A percentile compares a stretch with the other conserved stretches of the same genome.
Conservation (phyloP, 2,113 vertebrate genomes). For the Aspiorhynchus laticeps region DNA sequence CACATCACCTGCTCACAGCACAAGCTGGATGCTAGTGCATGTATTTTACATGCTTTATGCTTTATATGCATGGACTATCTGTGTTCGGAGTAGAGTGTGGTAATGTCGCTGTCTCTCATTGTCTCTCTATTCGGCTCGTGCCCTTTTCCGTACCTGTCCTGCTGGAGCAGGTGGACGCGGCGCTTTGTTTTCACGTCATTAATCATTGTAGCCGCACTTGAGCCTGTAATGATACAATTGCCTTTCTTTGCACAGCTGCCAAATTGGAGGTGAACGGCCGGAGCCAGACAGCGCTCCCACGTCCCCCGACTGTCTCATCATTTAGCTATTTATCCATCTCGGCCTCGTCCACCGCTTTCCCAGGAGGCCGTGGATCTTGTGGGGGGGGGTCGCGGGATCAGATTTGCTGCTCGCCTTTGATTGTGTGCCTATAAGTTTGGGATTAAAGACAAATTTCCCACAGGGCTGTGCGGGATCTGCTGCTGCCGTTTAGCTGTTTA, state of each 20-base stretch:
- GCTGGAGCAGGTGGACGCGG: conserved; percentile 97
- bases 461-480: conserved; percentile 99
- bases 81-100: conserved; percentile 3
- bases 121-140: too few species aligned
- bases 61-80: too few species aligned
- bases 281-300: conserved; percentile 93
- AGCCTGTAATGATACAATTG: conserved; percentile 99
- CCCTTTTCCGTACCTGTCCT: conserved; percentile 87
- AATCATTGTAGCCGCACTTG: conserved; percentile 99
- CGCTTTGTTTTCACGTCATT: conserved; percentile 99
- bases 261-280: conserved; percentile 99
- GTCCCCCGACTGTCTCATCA: conserved; percentile 99
- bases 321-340: conserved; percentile 99
- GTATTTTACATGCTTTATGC: too few species aligned
- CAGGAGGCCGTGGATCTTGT: conserved; percentile 92
- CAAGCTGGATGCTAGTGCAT: too few species aligned
- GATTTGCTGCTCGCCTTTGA: conserved; percentile 99
- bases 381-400: conserved; percentile 83
- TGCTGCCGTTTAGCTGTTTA: conserved; percentile 99
- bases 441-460: conserved; percentile 99
- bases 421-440: conserved; percentile 99
- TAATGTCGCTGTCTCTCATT: background rate
- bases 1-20: too few species aligned
- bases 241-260: conserved; percentile 94
- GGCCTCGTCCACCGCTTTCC: conserved; percentile 90